Evolutionary conservation across 2,113 vertebrate genomes (phyloP), one percentile per base, ranked within the genome.

Genomic region (Clarias magur): DNA sequence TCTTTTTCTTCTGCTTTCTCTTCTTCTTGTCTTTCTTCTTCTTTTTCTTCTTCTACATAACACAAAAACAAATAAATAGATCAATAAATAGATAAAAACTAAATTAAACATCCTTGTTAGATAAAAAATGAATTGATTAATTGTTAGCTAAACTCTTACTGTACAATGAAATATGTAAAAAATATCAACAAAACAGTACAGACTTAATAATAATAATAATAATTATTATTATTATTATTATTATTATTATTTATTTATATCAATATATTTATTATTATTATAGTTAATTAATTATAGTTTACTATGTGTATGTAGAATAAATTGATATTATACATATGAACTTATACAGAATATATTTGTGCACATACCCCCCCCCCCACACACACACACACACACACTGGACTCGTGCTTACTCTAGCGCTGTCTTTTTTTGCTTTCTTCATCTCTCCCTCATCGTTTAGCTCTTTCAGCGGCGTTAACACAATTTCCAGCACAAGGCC

Each of bases 401-500:
- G 10, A 11, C 30, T 23, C 30, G 27, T 34, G 4, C 84, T 79
- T 85, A 85, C 84, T 65, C 10, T 34, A 23, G 84, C n/a, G 1
- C 42, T 65, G 73, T 78, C 59, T n/a, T n/a, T 63, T 78, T 53
- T 79, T 9, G 4, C 10, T 63, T 79, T 85, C 16, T 54, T 85
- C 82, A 27, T 83, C 42, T 67, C 59, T 30, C 1, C 59, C 73
- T 85, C 60, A 1, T 79, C 11, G 19, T 78, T 48, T 48, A 54
- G 84, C 23, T 79, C 73, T 48, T 65, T 85, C 11, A 85, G n/a
- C 23, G 73, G 84, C 16, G 38, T 85, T 53, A 85, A 63, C 38
- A 85, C 72, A 27, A 85, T 85, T 76, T 85, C 84, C 73, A 85
- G 60, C 38, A 85, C 60, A 3, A 85, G 84, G 42, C 84, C 84